Conservation (phyloP, 2,797 vertebrate species). For the Crax fasciolata region DNA sequence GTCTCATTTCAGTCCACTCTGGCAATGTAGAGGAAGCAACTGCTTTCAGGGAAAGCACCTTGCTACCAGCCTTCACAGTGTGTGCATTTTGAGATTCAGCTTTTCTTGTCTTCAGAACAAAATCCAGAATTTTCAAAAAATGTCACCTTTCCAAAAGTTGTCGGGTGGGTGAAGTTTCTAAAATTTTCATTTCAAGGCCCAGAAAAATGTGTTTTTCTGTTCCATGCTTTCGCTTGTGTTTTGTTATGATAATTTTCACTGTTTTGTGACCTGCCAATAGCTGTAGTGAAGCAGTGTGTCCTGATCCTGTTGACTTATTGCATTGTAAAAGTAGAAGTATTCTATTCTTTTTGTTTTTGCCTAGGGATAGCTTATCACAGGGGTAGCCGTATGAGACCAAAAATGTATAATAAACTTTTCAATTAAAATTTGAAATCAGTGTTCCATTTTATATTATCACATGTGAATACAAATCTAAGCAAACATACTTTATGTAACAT, state of each 20-base stretch:
- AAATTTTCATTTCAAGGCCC: not conserved
- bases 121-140: not conserved
- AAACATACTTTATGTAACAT: not conserved
- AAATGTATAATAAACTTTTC: not conserved
- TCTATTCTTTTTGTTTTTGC: not conserved
- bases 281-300: not conserved
- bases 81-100: not conserved
- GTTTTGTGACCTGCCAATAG: not conserved
- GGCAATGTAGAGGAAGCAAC: not conserved
- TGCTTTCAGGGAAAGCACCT: not conserved
- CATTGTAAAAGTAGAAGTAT: not conserved
- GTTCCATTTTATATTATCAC: not conserved
- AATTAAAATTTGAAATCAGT: not conserved
- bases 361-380: not conserved
- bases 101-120: not conserved
- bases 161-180: rapidly evolving
- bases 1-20: not conserved
- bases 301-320: not conserved
- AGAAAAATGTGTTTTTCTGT: not conserved
- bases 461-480: not conserved
- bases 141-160: not conserved
- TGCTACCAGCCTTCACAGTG: not conserved
- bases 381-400: not conserved
- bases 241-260: not conserved
- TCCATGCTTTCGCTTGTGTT: not conserved